Evolutionary conservation across 2,888 invertebrate species (phyloP).

Genomic region (Philopedon plagiatum): DNA sequence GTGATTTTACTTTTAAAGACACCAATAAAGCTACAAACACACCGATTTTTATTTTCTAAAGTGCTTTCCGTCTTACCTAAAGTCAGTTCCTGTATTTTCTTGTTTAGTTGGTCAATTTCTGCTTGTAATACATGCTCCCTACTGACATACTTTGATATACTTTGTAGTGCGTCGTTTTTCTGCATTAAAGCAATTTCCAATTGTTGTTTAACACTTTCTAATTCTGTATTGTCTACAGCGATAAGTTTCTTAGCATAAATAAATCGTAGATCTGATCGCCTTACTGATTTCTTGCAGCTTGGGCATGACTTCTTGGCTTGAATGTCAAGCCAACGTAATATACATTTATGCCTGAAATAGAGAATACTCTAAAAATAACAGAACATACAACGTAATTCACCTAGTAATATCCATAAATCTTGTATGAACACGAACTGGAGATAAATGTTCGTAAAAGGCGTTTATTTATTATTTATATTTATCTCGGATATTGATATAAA

Average conservation of each 20-base stretch:
- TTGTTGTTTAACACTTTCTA: conserved; percentile 77
- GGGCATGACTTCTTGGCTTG: conserved; percentile 81
- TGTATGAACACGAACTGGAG: too few species aligned
- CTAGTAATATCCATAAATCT: too few species aligned
- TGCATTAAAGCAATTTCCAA: conserved; percentile 74
- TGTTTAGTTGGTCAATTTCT: conserved; percentile 62
- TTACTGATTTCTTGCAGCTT: conserved; percentile 82
- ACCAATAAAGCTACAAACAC: too few species aligned
- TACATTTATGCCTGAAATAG: conserved; percentile 87
- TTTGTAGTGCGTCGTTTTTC: conserved; percentile 74
- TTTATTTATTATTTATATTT: too few species aligned
- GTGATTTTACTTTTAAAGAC: too few species aligned
- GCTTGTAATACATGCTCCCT: conserved; percentile 67
- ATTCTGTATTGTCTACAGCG: conserved; percentile 84
- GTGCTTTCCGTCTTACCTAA: conserved; percentile 24
- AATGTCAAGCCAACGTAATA: conserved; percentile 80
- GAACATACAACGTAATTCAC: too few species aligned
- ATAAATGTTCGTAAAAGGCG: too few species aligned
- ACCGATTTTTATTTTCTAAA: too few species aligned
- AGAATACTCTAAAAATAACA: neutral
- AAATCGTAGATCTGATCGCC: conserved; percentile 64
- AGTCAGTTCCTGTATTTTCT: conserved; percentile 53
- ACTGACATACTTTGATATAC: conserved; percentile 72
- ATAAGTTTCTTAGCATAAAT: conserved; percentile 85
- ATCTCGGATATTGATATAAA: too few species aligned